Conservation (phyloP, 2,113 vertebrate species). For the Pteropus alecto region DNA sequence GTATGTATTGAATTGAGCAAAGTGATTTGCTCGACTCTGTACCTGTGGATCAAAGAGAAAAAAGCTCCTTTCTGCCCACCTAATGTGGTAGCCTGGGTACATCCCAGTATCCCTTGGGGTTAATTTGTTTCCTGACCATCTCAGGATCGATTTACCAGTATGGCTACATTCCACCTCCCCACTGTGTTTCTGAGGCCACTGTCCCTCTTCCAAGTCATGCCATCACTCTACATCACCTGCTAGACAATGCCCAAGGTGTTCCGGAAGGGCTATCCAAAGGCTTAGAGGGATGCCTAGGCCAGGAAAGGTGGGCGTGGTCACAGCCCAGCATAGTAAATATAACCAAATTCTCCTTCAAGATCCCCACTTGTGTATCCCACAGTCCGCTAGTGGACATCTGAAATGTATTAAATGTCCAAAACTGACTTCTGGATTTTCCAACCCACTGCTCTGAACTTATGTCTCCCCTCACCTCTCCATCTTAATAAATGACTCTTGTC, state of each 20-base stretch:
- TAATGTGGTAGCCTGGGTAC: neutral
- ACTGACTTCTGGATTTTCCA: neutral
- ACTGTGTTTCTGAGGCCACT: neutral
- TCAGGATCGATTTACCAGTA: neutral
- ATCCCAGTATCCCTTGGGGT: neutral
- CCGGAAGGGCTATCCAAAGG: neutral
- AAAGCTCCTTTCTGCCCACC: neutral
- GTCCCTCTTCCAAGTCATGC: neutral
- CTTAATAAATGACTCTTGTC: neutral
- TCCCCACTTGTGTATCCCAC: neutral
- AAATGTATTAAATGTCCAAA: neutral
- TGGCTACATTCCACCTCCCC: neutral
- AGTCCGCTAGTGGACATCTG: neutral
- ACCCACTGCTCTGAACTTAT: neutral
- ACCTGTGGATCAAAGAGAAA: neutral
- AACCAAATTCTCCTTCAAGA: neutral
- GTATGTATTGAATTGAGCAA: neutral
- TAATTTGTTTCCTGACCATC: neutral
- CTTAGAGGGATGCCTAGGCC: neutral
- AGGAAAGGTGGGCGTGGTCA: neutral
- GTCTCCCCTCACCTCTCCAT: neutral
- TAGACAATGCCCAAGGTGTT: no score
- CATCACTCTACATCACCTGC: accelerated
- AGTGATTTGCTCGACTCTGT: neutral
- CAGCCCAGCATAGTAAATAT: neutral